Base-by-base conservation (phyloP, 2,113 vertebrate genomes). In the Pipa parva region DNA sequence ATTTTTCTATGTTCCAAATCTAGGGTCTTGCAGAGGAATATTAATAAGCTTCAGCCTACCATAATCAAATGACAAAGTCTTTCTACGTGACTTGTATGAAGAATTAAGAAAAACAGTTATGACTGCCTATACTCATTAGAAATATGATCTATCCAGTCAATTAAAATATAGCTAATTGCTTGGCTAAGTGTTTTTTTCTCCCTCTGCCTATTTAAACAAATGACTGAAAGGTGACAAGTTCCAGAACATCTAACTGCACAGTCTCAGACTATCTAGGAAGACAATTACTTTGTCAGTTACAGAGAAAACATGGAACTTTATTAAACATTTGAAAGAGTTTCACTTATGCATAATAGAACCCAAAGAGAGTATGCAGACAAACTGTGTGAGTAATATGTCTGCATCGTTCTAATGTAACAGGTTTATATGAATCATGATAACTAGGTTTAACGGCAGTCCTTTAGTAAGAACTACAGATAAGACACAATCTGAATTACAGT, bases 151-250 rank as follows among this genome's bases (percentile, higher is more conserved):
- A 26, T 52, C n/a, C 57, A 54, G 66, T 54, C 48, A 70, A 70
- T 70, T 70, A 70, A 52, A 61, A 61, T 52, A 17, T 49, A 69
- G 49, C 65, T 69, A 60, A 69, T 70, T 61, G 48, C 66, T 61
- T 61, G 56, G 65, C 65, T 68, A 59, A 68, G 55, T 68, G 66
- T 27, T 54, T 45, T 50, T 49, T 46, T 51, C n/a, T 18, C 39
- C 31, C 37, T 54, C 33, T 51, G 36, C 37, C 55, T 45, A 31
- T 69, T 60, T 69, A 54, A 60, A 50, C 57, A 69, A 69, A 69
- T 69, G 57, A 60, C 31, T 69, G 58, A 68, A 46, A 61, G 48
- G 66, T 70, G 66, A 70, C 57, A 54, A 28, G 24, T 70, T 58
- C 46, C 55, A 67, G 42, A 50, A 59, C 50, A 50, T 59, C 28